Base-by-base conservation (phyloP, 2,888 invertebrate species). In the Dendrolimus pini region DNA sequence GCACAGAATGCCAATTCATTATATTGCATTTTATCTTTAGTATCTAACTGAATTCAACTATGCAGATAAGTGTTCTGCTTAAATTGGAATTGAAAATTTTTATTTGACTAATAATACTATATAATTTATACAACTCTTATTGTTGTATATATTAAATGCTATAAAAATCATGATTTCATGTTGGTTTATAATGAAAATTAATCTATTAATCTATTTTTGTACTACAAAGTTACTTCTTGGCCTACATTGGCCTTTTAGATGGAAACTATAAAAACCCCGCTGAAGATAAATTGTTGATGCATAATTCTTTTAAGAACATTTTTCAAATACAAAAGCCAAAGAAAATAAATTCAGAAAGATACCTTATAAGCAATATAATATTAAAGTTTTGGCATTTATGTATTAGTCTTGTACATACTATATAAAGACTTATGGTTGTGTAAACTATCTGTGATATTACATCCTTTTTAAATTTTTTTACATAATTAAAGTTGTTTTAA, bases 381-480 rank as follows among this genome's bases (percentile, higher is more conserved):
- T 64, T 65, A 70, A 63, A 71, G 70, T 59, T 53, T 66, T 63
- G 56, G 60, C 55, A 55, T 47, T 10, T 47, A 47, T 47, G 12
- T 47, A 47, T 47, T 10, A 47, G 47, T 47, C 47, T 47, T 47
- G 47, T 47, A 47, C 47, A 47, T 47, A 14, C 14, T 14, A 47
- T 47, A 10, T 0, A 47, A 8, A 10, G 9, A 47, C 9, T 47
- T 12, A 47, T 53, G 54, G 57, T 58, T 59, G 57, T 63, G 58
- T 55, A 47, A 54, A 30, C n/a, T 56, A 59, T 60, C 63, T 63
- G 63, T 63, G 63, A 63, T 63, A 63, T 56, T 58, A 58, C 42
- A n/a, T 57, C 54, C 58, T 41, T 54, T 58, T 56, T 42, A 41
- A 30, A n/a, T 9, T 58, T 57, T 47, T 14, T 41, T 41, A 13